phyloP scores from a whole-genome alignment of 2,888 invertebrate genomes.

The Tethea ocularis region DNA sequence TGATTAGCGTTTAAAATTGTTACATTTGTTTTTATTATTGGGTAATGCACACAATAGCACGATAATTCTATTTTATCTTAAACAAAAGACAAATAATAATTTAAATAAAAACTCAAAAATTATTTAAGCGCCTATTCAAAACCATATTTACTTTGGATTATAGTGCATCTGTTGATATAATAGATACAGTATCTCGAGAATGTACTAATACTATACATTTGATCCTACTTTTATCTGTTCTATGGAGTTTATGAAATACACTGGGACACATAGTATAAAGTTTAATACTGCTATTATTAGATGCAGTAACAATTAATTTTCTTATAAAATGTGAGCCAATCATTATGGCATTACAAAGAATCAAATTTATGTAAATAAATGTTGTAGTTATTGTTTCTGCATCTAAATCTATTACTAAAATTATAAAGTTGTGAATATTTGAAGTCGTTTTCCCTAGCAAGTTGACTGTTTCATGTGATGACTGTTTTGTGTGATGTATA shows the following conservation, averaged over 20 bases:
- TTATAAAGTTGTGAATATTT: constrained; percentile 45
- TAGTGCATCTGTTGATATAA: constrained; percentile 22
- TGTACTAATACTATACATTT: constrained; percentile 37
- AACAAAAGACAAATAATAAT: constrained; percentile 1
- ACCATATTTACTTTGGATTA: constrained; percentile 17
- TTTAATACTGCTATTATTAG: constrained; percentile 71
- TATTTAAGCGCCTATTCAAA: constrained; percentile 1
- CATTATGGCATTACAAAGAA: background rate
- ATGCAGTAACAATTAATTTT: constrained; percentile 60
- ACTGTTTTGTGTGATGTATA: constrained; percentile 65
- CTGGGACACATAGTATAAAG: constrained; percentile 50
- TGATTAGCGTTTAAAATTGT: background rate
- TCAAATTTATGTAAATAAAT: background rate
- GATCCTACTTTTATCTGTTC: constrained; percentile 52
- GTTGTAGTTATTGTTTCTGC: constrained; percentile 42
- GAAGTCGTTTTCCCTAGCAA: constrained; percentile 32
- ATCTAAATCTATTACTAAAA: constrained; percentile 47
- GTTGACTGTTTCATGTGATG: constrained; percentile 64
- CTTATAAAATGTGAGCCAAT: background rate
- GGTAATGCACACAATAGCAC: constrained; percentile 2
- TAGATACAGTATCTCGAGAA: constrained; percentile 4
- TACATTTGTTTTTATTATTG: background rate
- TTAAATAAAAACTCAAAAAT: constrained; percentile 1
- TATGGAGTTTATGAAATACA: constrained; percentile 63
- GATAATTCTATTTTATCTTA: background rate